phyloP scores from a whole-genome alignment of 1,140 invertebrate species.

The Arctopsyche grandis region DNA sequence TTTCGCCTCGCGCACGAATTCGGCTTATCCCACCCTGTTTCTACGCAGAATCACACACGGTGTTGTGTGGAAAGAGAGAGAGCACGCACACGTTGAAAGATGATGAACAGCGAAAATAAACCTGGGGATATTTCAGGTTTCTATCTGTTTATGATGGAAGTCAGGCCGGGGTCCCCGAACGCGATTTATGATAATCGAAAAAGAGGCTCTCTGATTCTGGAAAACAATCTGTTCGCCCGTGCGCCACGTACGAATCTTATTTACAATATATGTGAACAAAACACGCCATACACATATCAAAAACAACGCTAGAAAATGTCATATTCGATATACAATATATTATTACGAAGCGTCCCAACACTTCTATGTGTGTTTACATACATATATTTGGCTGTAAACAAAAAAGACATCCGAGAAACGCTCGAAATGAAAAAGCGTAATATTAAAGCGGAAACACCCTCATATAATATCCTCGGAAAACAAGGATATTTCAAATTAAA shows the following conservation, averaged over 20 bases:
- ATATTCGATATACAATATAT: background rate
- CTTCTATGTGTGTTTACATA: no score
- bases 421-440: no score
- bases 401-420: no score
- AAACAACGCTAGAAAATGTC: background rate
- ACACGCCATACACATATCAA: background rate
- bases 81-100: background rate
- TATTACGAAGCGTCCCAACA: no score
- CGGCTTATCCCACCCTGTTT: background rate
- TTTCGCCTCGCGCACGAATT: background rate
- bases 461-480: no score
- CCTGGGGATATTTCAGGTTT: conserved; percentile 45
- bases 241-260: background rate
- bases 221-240: conserved; percentile 34
- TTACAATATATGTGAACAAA: background rate
- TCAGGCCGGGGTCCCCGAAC: conserved; percentile 30
- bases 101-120: conserved; percentile 21
- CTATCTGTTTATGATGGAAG: conserved; percentile 49
- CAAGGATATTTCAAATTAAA: no score
- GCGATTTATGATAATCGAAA: conserved; percentile 52
- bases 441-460: no score
- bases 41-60: no score
- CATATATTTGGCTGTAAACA: no score
- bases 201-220: conserved; percentile 31
- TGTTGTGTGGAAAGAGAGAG: background rate